Evolutionary conservation across 2,888 invertebrate genomes (phyloP), one percentile per base, ranked within the genome.

Genomic region (Pristionchus entomophagus): DNA sequence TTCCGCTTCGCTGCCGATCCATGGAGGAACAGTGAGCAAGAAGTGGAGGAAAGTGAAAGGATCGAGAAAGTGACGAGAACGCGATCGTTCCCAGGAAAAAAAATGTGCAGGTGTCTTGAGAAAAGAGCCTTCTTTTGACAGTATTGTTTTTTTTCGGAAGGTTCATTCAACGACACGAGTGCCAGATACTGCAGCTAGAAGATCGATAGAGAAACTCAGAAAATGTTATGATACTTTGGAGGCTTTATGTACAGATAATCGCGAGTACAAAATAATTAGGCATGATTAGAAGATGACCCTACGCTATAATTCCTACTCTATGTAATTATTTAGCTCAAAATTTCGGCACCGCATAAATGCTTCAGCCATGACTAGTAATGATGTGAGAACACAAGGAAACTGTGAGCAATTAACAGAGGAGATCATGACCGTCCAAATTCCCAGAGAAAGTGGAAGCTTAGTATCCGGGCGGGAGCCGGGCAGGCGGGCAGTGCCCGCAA

Each of bases 391-490:
- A 73, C 73, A n/a, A 29, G 14, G n/a, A 56, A 10, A 45, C n/a
- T n/a, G 65, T 29, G 38, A 35, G 65, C 38, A 6, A 29, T n/a
- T 26, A 19, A 73, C 2, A 19, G 73, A 73, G 73, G 73, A 73
- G 73, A 73, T 73, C 73, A 73, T 45, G 22, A 5, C 22, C 56
- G 8, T 56, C 38, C 38, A 17, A 69, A 8, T 65, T 35, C 59
- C 69, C 29, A 17, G 19, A 45, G 77, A 59, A 5, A 41, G 41
- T 26, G 10, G 59, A 12, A 51, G 56, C 5, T 51, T 85, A 85
- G 22, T 85, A 85, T 51, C 85, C 85, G 29, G 85, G 85, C 35
- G 85, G 56, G 26, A 85, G 73, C 19, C 85, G 29, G 1, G 85
- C 73, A 2, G 49, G 49, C 1, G 49, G 73, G 41, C 85, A 85